Evolutionary conservation across 2,888 invertebrate genomes (phyloP), one percentile per base, ranked within the genome.

Genomic region (Meteorus colon): DNA sequence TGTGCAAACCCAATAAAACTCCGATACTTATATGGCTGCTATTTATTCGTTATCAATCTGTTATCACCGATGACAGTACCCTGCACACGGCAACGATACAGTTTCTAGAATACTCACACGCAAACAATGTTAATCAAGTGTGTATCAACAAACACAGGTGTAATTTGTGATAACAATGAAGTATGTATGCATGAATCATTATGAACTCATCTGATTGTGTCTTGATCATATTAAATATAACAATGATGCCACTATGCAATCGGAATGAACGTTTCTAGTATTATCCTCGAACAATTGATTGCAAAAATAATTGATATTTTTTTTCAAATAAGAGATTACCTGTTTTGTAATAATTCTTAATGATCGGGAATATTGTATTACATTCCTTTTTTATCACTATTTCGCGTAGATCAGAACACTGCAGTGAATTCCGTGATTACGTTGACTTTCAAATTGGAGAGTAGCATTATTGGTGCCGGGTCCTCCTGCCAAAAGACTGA

Each of bases 371-470:
- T 8, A 12, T 41, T 41, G 41, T 12, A 41, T 12, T 41, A 12
- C 8, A 41, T 12, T 5, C 1, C 1, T 41, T 41, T 41, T 19
- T 19, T 24, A 24, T 24, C 6, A 19, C 55, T 76, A 34, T 67
- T 77, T 77, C 14, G 81, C 90, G 82, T 89, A 91, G 51, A 91
- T 78, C 67, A 90, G 88, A 14, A 91, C 85, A 19, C 89, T 70
- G 78, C 90, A 91, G 79, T 90, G 90, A 77, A 92, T 88, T 27
- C 90, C 87, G 62, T 88, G 86, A 24, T 90, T 86, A 19, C 90
- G 85, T 78, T 90, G 87, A 29, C 91, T 91, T 80, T 90, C 90
- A 82, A 91, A 90, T 48, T 86, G 87, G 0, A 92, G 75, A 0
- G 87, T 87, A 1, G 87, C 90, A 37, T 81, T 84, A 10, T 72